These are phyloP conservation scores for Papilio xuthus DNA, from an alignment of 1,140 invertebrate species.

Conservation along the genomic window DNA sequence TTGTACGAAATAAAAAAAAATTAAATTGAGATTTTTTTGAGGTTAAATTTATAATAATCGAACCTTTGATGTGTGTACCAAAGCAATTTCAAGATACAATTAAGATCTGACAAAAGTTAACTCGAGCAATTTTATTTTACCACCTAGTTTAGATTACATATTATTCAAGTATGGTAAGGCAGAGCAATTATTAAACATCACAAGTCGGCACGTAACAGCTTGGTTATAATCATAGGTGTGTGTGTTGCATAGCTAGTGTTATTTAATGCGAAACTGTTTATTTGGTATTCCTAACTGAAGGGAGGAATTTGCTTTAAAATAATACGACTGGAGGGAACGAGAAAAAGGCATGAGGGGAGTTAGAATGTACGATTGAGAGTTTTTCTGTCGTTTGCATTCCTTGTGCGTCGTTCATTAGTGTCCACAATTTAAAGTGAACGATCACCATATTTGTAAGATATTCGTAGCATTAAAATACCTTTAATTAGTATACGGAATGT, in stretches of 20 bases:
- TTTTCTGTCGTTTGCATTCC: conserved; percentile 61
- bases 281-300: not conserved
- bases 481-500: not conserved
- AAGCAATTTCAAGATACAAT: not conserved
- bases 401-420: not conserved
- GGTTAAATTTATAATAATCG: not conserved
- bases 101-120: not conserved
- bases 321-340: conserved; percentile 48
- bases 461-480: not conserved
- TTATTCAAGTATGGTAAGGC: conserved; percentile 18
- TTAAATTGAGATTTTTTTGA: not conserved
- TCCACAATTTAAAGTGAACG: conserved; percentile 44
- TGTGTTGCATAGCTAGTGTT: not conserved
- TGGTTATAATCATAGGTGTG: conserved; percentile 9
- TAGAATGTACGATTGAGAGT: conserved; percentile 32
- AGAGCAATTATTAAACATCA: conserved; percentile 18
- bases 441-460: conserved; percentile 55
- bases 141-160: conserved; percentile 14
- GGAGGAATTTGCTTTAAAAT: conserved; percentile 30
- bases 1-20: too few species aligned
- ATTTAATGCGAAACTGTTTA: conserved; percentile 9
- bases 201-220: conserved; percentile 5
- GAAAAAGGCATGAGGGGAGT: conserved; percentile 33
- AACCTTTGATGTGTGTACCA: not conserved
- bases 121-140: not conserved